phyloP scores from a whole-genome alignment of 2,888 invertebrate species.

The Elaeidobius kamerunicus region DNA sequence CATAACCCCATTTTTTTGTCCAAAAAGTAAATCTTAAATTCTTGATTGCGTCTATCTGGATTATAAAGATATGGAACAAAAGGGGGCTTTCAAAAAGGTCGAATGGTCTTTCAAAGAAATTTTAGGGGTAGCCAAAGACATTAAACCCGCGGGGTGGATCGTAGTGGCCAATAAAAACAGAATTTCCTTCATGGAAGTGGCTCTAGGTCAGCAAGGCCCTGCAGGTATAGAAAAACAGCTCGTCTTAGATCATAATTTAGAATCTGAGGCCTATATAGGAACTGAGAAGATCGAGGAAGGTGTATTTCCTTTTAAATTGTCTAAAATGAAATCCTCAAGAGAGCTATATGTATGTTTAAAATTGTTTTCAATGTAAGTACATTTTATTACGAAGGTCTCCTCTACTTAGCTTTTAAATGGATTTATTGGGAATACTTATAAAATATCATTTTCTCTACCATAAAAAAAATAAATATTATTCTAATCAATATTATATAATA shows the following conservation, averaged over 20 bases:
- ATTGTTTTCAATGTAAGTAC: conserved; percentile 14
- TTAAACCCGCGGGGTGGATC: conserved; percentile 18
- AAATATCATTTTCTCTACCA: too few relatives aligned
- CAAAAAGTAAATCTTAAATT: too few relatives aligned
- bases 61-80: conserved; percentile 11
- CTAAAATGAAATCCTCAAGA: conserved; percentile 8
- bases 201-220: conserved; percentile 14
- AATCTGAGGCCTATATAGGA: conserved; percentile 9
- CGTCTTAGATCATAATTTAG: conserved; percentile 9
- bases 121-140: conserved; percentile 14
- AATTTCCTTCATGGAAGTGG: conserved; percentile 17
- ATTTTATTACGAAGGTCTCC: too few relatives aligned
- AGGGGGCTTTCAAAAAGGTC: conserved; percentile 6
- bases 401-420: too few relatives aligned
- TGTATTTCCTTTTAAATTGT: conserved; percentile 10
- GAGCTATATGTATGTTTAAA: conserved; percentile 11
- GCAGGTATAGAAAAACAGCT: conserved; percentile 16
- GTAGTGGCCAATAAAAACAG: conserved; percentile 18
- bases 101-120: conserved; percentile 13
- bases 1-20: too few relatives aligned
- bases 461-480: too few relatives aligned
- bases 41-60: too few relatives aligned
- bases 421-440: too few relatives aligned
- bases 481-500: too few relatives aligned
- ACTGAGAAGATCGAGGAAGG: conserved; percentile 8